phyloP scores from a whole-genome alignment of 1,140 invertebrate species.

The Oppia nitens region DNA sequence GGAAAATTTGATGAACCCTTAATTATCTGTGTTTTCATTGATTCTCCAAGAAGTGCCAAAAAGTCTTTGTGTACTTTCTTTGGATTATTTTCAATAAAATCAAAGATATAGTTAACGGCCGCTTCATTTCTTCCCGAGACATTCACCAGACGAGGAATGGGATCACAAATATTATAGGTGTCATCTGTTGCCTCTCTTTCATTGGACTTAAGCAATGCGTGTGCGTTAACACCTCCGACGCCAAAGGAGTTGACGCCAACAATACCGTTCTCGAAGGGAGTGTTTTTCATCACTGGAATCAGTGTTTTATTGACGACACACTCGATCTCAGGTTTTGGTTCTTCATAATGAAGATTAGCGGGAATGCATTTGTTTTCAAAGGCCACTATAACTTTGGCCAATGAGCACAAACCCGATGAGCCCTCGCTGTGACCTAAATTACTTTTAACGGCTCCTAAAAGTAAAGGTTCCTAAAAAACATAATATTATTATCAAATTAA shows the following conservation, averaged over 20 bases:
- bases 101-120: slow-evolving; percentile 28
- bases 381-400: slow-evolving; percentile 34
- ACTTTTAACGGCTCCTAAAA: slow-evolving; percentile 77
- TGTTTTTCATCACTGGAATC: slow-evolving; percentile 36
- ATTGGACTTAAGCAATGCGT: slow-evolving; percentile 58
- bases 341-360: slow-evolving; percentile 37
- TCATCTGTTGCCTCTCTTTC: background rate
- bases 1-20: slow-evolving; percentile 13
- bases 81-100: slow-evolving; percentile 26
- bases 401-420: slow-evolving; percentile 49
- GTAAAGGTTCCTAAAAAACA: slow-evolving; percentile 39
- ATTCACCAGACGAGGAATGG: slow-evolving; percentile 26
- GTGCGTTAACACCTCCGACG: slow-evolving; percentile 90
- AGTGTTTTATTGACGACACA: slow-evolving; percentile 52
- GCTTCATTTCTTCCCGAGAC: slow-evolving; percentile 33
- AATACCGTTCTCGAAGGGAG: slow-evolving; percentile 57
- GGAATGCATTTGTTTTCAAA: slow-evolving; percentile 34
- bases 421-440: slow-evolving; percentile 85
- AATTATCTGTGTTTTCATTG: slow-evolving; percentile 2
- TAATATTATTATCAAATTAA: background rate
- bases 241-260: slow-evolving; percentile 88
- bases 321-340: slow-evolving; percentile 37
- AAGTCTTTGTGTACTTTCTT: slow-evolving; percentile 14
- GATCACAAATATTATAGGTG: background rate
- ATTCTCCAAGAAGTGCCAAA: slow-evolving; percentile 4